These are phyloP conservation scores for Cosmopolites sordidus DNA, from an alignment of 2,888 invertebrate species.

Conservation along the genomic window DNA sequence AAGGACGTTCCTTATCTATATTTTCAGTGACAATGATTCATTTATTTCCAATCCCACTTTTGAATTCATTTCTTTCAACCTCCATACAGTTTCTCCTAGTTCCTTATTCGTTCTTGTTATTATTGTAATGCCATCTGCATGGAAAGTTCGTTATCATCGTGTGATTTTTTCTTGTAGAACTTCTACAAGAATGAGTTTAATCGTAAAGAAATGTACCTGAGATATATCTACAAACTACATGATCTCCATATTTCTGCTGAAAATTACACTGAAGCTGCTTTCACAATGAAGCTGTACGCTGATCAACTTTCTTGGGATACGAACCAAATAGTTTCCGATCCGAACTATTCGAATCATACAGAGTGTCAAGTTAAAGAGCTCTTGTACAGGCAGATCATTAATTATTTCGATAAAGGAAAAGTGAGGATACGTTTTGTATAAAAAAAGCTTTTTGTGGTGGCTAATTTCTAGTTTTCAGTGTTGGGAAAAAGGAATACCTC, in stretches of 20 bases:
- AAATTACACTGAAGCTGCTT: constrained; percentile 92
- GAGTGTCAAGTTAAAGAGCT: constrained; percentile 90
- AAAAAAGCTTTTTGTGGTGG: not conserved
- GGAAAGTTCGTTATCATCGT: not conserved
- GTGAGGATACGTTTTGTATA: constrained; percentile 52
- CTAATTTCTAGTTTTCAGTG: constrained; percentile 55
- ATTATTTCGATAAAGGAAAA: constrained; percentile 92
- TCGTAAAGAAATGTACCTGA: constrained; percentile 90
- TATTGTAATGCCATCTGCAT: too few relatives aligned
- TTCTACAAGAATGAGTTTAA: constrained; percentile 96
- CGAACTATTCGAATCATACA: constrained; percentile 67
- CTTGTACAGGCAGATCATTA: constrained; percentile 82
- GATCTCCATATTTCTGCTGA: constrained; percentile 87
- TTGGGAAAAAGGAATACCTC: constrained; percentile 93
- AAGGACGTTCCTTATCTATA: too few relatives aligned
- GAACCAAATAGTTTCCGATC: constrained; percentile 62
- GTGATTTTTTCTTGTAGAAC: constrained; percentile 59
- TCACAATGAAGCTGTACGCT: constrained; percentile 89
- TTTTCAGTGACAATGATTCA: too few relatives aligned
- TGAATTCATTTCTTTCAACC: too few relatives aligned
- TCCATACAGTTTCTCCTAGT: too few relatives aligned
- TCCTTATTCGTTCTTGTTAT: too few relatives aligned
- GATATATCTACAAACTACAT: constrained; percentile 92
- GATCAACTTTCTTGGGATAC: constrained; percentile 84
- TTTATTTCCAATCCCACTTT: too few relatives aligned